Conservation (phyloP, 2,797 vertebrate species). For the Ara ararauna region DNA sequence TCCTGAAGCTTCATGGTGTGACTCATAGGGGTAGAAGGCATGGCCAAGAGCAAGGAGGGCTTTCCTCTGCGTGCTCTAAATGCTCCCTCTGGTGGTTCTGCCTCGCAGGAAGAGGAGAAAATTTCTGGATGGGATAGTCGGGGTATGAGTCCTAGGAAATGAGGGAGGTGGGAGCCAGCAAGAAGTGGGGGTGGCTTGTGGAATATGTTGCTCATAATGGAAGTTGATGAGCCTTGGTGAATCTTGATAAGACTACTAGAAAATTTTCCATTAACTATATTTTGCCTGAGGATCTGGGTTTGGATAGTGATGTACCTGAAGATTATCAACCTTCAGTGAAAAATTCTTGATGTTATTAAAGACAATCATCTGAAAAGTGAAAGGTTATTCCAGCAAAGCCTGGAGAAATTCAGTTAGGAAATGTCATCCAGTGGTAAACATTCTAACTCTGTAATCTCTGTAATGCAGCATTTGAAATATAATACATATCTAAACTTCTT, state of each 20-base stretch:
- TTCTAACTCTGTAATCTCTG: background rate
- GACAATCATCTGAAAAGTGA: background rate
- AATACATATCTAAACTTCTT: background rate
- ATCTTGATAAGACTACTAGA: background rate
- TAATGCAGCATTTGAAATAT: background rate
- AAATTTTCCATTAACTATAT: background rate
- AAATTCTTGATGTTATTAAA: background rate
- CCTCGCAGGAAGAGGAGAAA: background rate
- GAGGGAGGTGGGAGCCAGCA: background rate
- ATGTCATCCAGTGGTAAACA: background rate
- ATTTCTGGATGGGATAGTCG: background rate
- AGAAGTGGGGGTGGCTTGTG: background rate
- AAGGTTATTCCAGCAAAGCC: background rate
- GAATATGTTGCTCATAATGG: background rate
- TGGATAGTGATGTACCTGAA: background rate
- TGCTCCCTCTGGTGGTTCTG: background rate
- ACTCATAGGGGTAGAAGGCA: background rate
- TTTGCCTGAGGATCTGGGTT: background rate
- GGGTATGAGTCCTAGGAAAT: background rate
- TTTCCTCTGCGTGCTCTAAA: background rate
- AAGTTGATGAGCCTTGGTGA: background rate
- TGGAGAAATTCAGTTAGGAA: background rate
- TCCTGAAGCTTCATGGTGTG: background rate
- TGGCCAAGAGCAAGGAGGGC: accelerated
- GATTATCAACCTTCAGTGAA: background rate